Percentiles rank a stretch among this genome's conserved stretches.
These are phyloP conservation scores for Samia ricini DNA, from an alignment of 1,140 invertebrate genomes.

Conservation along the genomic window DNA sequence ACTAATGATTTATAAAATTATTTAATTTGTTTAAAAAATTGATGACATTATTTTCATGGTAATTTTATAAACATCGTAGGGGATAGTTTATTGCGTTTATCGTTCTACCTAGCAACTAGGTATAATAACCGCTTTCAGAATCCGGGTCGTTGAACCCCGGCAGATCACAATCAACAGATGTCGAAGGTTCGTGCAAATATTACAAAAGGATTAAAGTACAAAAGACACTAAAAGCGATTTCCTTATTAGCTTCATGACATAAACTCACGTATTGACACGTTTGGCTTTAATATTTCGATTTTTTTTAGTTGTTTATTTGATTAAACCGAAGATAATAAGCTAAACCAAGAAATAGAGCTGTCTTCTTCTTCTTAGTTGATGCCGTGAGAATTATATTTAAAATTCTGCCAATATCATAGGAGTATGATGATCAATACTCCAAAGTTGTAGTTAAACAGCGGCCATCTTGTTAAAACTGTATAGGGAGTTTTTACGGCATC, in stretches of 20 bases:
- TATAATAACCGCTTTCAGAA: constrained; percentile 31
- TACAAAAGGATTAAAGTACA: neutral
- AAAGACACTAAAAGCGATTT: neutral
- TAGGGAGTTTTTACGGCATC: too few species aligned
- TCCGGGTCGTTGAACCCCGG: constrained; percentile 49
- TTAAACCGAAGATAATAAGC: too few species aligned
- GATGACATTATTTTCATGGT: neutral
- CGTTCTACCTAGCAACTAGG: constrained; percentile 11
- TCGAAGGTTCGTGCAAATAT: neutral
- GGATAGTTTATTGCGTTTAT: neutral
- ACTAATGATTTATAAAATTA: too few species aligned
- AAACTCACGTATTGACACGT: neutral
- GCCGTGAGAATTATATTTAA: too few species aligned
- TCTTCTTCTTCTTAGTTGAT: too few species aligned
- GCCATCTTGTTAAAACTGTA: too few species aligned
- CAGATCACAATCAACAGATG: constrained; percentile 18
- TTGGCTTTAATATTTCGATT: neutral
- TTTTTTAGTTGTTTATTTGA: too few species aligned
- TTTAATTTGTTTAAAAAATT: neutral
- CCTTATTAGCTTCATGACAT: neutral
- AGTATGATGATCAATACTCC: too few species aligned
- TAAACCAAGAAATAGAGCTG: too few species aligned
- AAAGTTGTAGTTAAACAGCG: too few species aligned
- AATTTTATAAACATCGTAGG: neutral
- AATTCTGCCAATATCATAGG: too few species aligned